Evolutionary conservation across 2,113 vertebrate genomes (phyloP).

Genomic region (Martes martes): DNA sequence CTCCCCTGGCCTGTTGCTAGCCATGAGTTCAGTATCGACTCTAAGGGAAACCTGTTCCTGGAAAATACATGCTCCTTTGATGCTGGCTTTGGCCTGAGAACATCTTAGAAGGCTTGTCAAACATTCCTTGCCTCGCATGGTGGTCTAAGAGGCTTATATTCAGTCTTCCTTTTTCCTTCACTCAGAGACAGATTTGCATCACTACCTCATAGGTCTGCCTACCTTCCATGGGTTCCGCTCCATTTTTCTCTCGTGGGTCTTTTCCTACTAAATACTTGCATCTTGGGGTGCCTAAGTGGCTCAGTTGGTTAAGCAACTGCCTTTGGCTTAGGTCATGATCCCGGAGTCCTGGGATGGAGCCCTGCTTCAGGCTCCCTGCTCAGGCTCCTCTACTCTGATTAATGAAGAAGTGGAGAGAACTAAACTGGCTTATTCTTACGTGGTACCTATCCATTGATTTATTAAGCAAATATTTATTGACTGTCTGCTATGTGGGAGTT

Average conservation of each 20-base stretch:
- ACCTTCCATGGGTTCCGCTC: background rate
- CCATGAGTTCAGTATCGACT: background rate
- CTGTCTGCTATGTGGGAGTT: background rate
- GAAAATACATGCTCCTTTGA: background rate
- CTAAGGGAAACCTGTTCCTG: background rate
- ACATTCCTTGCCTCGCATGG: background rate
- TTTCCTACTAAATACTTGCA: background rate
- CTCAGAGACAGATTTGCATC: background rate
- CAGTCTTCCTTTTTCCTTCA: background rate
- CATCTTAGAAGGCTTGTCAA: background rate
- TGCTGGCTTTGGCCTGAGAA: background rate
- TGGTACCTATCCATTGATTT: background rate
- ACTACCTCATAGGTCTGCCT: background rate
- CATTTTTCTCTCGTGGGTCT: background rate
- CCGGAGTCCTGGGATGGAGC: background rate
- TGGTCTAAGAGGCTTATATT: background rate
- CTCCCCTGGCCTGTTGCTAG: background rate
- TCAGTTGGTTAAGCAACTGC: background rate
- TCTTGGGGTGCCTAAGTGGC: background rate
- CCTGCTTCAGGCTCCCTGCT: too few relatives aligned
- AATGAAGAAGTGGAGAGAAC: background rate
- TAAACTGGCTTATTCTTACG: background rate
- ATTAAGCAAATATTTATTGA: background rate
- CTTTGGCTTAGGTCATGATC: background rate
- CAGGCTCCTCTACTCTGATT: background rate